Evolutionary conservation across 2,797 vertebrate species (phyloP), one percentile per base, ranked within the genome.

Genomic region (Diceros bicornis): DNA sequence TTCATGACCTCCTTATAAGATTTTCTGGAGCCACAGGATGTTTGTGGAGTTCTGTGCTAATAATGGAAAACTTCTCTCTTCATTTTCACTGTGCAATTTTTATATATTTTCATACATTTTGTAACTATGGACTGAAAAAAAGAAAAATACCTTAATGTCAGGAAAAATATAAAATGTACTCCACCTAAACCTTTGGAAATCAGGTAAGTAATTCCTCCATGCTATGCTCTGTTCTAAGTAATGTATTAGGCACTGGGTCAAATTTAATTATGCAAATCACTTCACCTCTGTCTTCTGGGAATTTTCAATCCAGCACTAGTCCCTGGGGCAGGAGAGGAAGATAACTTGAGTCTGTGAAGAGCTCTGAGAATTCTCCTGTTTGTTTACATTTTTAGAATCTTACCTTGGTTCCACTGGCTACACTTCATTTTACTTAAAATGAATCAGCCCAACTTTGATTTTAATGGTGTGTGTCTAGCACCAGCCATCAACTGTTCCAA

Each of bases 401-500:
- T n/a, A 75, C 55, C 12, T 94, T 57, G 8, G 7, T 77, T 89
- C 23, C 8, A 89, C 9, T 52, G 52, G 16, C 34, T 96, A 47
- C 12, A 71, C 23, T 92, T 78, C 85, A 85, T 87, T 97, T 89
- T 91, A 32, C 16, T 92, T 91, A 85, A 86, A 89, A 95, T 82
- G n/a, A 89, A 21, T 83, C 20, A 62, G 41, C 6, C 13, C 52
- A 68, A 87, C 64, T 95, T 72, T 86, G 41, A 88, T 79, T 96
- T 96, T 94, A 97, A 94, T 94, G 78, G 47, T 86, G 84, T 90
- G 57, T 92, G 37, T 96, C 90, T 92, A 92, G 95, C 50, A 85
- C 27, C 17, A 92, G 20, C 29, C 37, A 96, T 84, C 81, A 94
- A 75, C 79, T 89, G 29, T 96, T 97, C 37, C 89, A 86, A 61